Conservation (phyloP, 2,113 vertebrate genomes). For the Serinus canaria region DNA sequence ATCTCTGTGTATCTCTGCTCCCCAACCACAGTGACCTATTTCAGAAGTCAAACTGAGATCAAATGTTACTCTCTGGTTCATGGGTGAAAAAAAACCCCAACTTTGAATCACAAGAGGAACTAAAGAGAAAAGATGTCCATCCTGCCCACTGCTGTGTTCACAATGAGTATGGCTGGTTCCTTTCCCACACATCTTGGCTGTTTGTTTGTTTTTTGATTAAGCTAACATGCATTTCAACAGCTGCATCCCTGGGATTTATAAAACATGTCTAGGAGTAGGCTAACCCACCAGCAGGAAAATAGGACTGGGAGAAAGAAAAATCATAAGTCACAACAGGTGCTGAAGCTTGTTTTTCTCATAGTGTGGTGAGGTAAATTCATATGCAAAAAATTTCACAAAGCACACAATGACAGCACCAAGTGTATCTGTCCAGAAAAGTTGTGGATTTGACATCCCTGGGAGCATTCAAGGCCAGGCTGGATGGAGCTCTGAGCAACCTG, state of each 20-base stretch:
- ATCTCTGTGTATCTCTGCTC: not conserved
- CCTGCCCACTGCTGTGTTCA: conserved; percentile 28
- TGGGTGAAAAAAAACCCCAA: not conserved
- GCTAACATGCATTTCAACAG: conserved; percentile 24
- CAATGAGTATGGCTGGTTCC: not conserved
- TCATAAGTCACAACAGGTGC: not conserved
- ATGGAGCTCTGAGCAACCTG: not conserved
- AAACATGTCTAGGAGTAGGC: not conserved
- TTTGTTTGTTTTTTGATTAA: conserved; percentile 46
- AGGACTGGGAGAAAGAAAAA: not conserved
- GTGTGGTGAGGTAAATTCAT: not conserved
- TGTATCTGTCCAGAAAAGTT: not conserved
- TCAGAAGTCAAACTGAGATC: conserved; percentile 60
- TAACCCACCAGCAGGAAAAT: not conserved
- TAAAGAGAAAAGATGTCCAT: conserved; percentile 15
- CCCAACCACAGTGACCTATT: conserved; percentile 32
- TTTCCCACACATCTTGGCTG: conserved; percentile 57
- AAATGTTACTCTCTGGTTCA: conserved; percentile 44
- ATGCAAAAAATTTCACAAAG: not conserved
- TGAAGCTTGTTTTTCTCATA: not conserved
- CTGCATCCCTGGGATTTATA: conserved; percentile 42
- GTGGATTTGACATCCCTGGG: not conserved
- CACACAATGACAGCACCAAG: not conserved
- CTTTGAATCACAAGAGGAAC: conserved; percentile 11
- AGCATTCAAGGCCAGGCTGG: not conserved